A percentile compares a stretch with the other conserved stretches of the same genome.
These are phyloP conservation scores for Melanophora roralis DNA, from an alignment of 2,888 invertebrate species.

Conservation along the genomic window DNA sequence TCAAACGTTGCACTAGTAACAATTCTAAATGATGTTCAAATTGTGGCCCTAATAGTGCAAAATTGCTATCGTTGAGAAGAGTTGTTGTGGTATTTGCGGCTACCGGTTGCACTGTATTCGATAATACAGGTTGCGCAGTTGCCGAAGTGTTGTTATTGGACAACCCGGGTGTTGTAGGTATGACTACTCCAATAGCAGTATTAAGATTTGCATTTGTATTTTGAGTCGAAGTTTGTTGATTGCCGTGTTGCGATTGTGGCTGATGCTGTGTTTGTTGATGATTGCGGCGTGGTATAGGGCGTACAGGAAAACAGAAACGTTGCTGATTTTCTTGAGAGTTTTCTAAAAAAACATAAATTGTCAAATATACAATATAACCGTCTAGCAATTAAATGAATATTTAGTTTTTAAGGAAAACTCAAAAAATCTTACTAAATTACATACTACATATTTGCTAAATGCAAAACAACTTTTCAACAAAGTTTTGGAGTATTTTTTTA, in stretches of 20 bases:
- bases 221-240: constrained; percentile 55
- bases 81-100: neutral
- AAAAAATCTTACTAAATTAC: no score
- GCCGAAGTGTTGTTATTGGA: constrained; percentile 50
- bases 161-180: constrained; percentile 72
- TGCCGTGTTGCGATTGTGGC: constrained; percentile 57
- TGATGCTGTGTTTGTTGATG: constrained; percentile 53
- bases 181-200: constrained; percentile 72
- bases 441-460: no score
- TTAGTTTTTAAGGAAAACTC: no score
- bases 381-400: no score
- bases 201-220: constrained; percentile 59
- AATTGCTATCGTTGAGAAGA: constrained; percentile 7
- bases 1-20: constrained; percentile 46
- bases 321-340: constrained; percentile 72
- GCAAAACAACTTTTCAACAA: no score
- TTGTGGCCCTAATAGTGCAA: constrained; percentile 44
- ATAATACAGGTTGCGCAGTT: constrained; percentile 7
- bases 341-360: constrained; percentile 51
- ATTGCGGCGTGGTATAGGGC: constrained; percentile 73
- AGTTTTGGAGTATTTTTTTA: no score
- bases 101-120: constrained; percentile 36
- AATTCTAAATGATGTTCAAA: constrained; percentile 57
- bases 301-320: constrained; percentile 75
- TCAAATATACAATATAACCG: no score